These are phyloP conservation scores for Andricus quercusramuli DNA, from an alignment of 2,888 invertebrate genomes.

Conservation along the genomic window DNA sequence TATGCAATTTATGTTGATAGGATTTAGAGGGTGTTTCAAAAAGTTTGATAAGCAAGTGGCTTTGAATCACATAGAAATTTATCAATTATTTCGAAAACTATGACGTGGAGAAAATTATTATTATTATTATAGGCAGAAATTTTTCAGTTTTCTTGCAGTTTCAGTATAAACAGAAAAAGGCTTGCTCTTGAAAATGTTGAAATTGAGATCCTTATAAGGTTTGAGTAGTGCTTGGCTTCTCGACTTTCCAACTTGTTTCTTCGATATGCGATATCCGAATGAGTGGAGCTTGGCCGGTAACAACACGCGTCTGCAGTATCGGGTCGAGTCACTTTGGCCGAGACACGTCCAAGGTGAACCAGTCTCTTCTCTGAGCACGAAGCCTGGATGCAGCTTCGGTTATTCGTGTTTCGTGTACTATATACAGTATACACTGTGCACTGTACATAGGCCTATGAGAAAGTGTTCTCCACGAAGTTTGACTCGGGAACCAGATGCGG, in stretches of 20 bases:
- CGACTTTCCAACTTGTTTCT: constrained; percentile 18
- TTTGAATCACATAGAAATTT: neutral
- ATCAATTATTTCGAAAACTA: neutral
- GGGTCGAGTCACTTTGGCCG: constrained; percentile 56
- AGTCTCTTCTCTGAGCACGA: constrained; percentile 52
- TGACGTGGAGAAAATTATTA: neutral
- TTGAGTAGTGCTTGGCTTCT: constrained; percentile 19
- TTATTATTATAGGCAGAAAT: neutral
- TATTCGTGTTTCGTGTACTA: constrained; percentile 14
- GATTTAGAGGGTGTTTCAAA: neutral
- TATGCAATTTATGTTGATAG: constrained; percentile 30
- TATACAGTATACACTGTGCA: neutral
- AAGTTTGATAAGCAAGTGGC: neutral
- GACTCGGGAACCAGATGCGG: neutral
- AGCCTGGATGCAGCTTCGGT: neutral
- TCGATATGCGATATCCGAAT: constrained; percentile 20
- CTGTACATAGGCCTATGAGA: neutral
- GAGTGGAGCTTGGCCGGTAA: constrained; percentile 40
- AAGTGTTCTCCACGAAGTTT: constrained; percentile 2
- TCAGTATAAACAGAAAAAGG: neutral
- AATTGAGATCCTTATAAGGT: constrained; percentile 30
- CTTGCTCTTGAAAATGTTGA: constrained; percentile 4
- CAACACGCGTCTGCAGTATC: constrained; percentile 49
- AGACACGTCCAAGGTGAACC: constrained; percentile 75
- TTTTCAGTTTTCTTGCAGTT: neutral